Evolutionary conservation across 2,888 invertebrate species (phyloP), one percentile per base, ranked within the genome.

Genomic region (Resseliella maxima): DNA sequence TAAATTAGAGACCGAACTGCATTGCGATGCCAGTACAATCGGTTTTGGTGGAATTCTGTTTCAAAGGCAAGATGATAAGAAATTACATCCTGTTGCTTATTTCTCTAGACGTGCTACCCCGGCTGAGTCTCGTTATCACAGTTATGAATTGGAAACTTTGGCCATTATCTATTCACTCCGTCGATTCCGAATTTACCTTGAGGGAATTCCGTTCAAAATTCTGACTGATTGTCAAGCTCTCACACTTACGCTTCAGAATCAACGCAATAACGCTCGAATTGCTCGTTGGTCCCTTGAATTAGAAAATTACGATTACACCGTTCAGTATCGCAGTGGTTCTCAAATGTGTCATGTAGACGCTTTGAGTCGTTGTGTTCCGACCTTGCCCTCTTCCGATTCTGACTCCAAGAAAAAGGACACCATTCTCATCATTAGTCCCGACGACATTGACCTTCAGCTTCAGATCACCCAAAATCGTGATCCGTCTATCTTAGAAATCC

Each of bases 281-380:
- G 89, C 89, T n/a, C 87, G 89, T n/a, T 90, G 89, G 90, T 89
- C 89, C 86, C 85, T 89, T 15, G 85, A 87, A n/a, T 87, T 89
- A 0, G 89, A 89, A 86, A 89, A 90, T 2, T 90, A 88, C 54
- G 88, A 89, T 87, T 89, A 89, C 46, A 86, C 36, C 5, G 87
- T 90, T 18, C 88, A 89, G 86, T 89, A 90, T 87, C 88, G 89
- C 85, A 90, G 91, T 86, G 92, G 89, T 0, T 15, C 46, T 0
- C 87, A 86, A 21, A 89, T 90, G 89, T 85, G 86, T 38, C 89
- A 90, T 87, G 89, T 87, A 0, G 90, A 90, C 87, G 89, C 89
- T 0, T 72, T 90, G 3, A 90, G 90, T 87, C 87, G 89, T 10
- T 1, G 3, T 10, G 31, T n/a, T n/a, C n/a, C n/a, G n/a, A n/a